Evolutionary conservation across 2,113 vertebrate species (phyloP), one percentile per base, ranked within the genome.

Genomic region (Notechis scutatus): DNA sequence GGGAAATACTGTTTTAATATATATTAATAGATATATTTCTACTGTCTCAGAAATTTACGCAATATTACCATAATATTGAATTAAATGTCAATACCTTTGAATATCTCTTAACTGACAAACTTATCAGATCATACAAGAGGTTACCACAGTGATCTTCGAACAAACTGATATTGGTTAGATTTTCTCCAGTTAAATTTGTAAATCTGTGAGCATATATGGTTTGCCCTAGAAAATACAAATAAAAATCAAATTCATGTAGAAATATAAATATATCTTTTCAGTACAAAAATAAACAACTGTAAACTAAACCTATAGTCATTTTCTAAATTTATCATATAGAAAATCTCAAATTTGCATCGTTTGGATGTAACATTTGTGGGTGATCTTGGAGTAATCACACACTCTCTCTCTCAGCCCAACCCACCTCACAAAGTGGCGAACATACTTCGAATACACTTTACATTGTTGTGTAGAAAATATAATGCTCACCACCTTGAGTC

Each of bases 91-190:
- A 97, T 98, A 99, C 99, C 99, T 99, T 99, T 93, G 96, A 98
- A 96, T 98, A 99, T 95, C 97, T 99, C 96, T 96, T 98, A 93
- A 99, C 96, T 93, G 99, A 98, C 94, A 99, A 95, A 89, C 93
- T 97, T 96, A 99, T 98, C 91, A 99, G 98, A 97, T 98, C 98
- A 97, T 96, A 98, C 86, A 99, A 89, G 89, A 99, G 98, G 96
- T 97, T 97, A 97, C 96, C 98, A 97, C 99, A 98, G 93, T 99
- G 98, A 91, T 98, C 98, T 97, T 99, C 98, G 98, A 99, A 99
- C 93, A 99, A 97, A 95, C 98, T 99, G 95, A 96, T 94, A 93
- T 96, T 99, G 91, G 99, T 99, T 95, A 99, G 97, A 96, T 98
- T 99, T 97, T 99, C 98, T 94, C 99, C 98, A 0, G 98, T 98